Percentiles rank a stretch among this genome's conserved stretches.
These are phyloP conservation scores for Cheumatopsyche charites DNA, from an alignment of 1,140 invertebrate species.

Conservation along the genomic window DNA sequence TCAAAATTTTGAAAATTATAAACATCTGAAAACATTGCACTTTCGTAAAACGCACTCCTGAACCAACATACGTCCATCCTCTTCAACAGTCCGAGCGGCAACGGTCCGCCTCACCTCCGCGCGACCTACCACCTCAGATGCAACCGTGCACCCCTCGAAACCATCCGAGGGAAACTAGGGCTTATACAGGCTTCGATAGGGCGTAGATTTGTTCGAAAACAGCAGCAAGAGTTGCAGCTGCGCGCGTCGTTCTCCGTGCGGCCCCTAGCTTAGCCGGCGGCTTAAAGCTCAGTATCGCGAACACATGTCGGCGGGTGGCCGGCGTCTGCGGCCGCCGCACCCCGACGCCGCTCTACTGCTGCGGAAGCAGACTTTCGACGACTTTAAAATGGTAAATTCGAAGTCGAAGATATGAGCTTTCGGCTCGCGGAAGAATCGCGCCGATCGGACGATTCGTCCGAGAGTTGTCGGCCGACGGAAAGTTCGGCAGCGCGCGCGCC, in stretches of 20 bases:
- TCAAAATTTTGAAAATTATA: too few species aligned
- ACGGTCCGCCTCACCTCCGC: constrained; percentile 20
- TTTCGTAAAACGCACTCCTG: too few species aligned
- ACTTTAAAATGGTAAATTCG: not conserved
- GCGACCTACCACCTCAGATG: constrained; percentile 44
- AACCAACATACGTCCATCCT: too few species aligned
- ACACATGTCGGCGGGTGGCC: constrained; percentile 45
- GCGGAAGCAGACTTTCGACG: too few species aligned
- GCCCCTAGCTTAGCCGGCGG: constrained; percentile 39
- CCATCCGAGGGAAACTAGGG: too few species aligned
- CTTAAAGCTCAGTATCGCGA: constrained; percentile 47
- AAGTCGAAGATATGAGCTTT: not conserved
- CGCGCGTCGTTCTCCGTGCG: constrained; percentile 39
- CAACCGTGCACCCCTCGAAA: constrained; percentile 10
- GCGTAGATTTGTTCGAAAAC: not conserved
- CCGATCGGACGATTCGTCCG: not conserved
- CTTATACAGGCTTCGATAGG: not conserved
- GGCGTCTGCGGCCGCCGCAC: constrained; percentile 31
- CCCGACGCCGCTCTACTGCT: not conserved
- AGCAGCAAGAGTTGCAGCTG: not conserved
- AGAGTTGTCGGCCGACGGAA: not conserved
- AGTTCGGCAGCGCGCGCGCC: too few species aligned
- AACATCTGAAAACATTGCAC: too few species aligned
- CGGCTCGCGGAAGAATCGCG: not conserved
- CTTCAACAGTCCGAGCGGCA: too few species aligned